These are phyloP conservation scores for Antedon mediterranea DNA, from an alignment of 53 echinoderm and acorn worm genomes.

Conservation along the genomic window DNA sequence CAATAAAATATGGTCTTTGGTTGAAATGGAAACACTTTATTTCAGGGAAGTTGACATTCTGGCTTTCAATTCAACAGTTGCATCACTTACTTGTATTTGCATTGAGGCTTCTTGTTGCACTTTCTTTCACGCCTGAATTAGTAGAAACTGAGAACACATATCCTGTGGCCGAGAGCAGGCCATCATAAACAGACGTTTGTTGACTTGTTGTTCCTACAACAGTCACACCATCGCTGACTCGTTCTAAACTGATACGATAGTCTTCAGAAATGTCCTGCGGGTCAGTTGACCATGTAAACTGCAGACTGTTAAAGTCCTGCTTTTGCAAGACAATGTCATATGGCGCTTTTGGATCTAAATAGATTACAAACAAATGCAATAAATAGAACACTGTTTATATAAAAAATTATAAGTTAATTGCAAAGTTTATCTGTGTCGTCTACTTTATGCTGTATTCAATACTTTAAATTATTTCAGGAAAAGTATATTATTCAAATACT, in stretches of 20 bases:
- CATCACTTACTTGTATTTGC: neutral
- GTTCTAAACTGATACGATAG: neutral
- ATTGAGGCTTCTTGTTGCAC: neutral
- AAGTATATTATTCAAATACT: too few relatives aligned
- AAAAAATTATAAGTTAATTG: too few relatives aligned
- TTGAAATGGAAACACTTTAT: too few relatives aligned
- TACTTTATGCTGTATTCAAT: too few relatives aligned
- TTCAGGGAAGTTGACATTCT: too few relatives aligned
- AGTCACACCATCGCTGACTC: neutral
- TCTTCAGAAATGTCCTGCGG: neutral
- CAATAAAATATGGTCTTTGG: too few relatives aligned
- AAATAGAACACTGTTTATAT: too few relatives aligned
- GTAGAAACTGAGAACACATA: neutral
- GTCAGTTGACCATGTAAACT: neutral
- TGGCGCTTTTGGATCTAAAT: neutral
- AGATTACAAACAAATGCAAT: too few relatives aligned
- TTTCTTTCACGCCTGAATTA: neutral
- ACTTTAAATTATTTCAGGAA: too few relatives aligned
- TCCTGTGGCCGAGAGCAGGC: neutral
- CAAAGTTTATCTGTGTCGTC: too few relatives aligned
- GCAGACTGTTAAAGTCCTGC: neutral
- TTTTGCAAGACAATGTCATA: neutral
- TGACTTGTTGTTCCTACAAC: neutral
- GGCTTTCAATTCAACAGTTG: too few relatives aligned
- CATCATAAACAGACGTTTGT: neutral